Evolutionary conservation across 53 echinoderm and acorn worm species (phyloP).

Genomic region (Mesocentrotus franciscanus): DNA sequence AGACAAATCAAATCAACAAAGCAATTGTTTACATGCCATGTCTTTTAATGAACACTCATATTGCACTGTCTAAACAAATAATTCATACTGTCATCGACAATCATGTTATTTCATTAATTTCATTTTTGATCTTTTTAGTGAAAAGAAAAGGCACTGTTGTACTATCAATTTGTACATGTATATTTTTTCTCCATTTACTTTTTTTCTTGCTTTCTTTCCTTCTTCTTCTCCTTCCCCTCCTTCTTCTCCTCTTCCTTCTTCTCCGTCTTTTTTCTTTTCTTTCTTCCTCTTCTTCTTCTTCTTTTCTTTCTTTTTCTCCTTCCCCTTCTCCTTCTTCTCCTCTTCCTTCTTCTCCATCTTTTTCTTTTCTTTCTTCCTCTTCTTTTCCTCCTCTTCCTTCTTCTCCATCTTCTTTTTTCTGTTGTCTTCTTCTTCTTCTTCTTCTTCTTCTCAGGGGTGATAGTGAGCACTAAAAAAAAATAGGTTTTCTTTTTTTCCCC

Average conservation of each 20-base stretch:
- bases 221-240: background rate
- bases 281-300: too few relatives aligned
- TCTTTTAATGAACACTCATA: background rate
- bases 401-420: background rate
- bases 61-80: background rate
- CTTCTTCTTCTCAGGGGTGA: too few relatives aligned
- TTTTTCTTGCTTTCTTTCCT: background rate
- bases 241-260: background rate
- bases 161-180: too few relatives aligned
- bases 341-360: too few relatives aligned
- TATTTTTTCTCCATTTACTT: background rate
- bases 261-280: background rate
- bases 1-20: background rate
- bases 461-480: too few relatives aligned
- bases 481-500: too few relatives aligned
- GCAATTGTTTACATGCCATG: background rate
- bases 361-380: background rate
- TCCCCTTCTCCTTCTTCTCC: background rate
- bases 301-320: too few relatives aligned
- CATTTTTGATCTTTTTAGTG: too few relatives aligned
- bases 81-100: background rate
- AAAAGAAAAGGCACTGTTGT: too few relatives aligned
- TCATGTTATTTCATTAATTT: too few relatives aligned
- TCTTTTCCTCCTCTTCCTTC: background rate
- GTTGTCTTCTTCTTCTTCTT: too few relatives aligned